Conservation (phyloP, 2,113 vertebrate genomes). For the Tragelaphus scriptus region DNA sequence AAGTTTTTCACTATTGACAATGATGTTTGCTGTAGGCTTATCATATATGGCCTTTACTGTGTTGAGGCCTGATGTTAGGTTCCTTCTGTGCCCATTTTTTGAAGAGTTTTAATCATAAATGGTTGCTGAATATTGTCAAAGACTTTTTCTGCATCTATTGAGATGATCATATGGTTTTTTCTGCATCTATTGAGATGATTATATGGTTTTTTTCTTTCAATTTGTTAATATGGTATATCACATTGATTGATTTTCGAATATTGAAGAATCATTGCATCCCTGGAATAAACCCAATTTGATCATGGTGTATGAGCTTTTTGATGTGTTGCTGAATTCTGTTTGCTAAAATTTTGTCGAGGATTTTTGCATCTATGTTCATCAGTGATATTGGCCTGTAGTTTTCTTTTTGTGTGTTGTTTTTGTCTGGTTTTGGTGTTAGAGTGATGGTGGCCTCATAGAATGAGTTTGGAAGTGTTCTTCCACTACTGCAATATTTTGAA, state of each 20-base stretch:
- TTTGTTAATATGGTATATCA: neutral
- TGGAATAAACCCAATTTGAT: neutral
- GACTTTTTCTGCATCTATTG: neutral
- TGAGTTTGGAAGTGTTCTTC: neutral
- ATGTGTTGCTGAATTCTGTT: neutral
- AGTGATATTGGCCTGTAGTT: neutral
- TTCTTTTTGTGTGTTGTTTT: neutral
- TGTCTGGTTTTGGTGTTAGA: neutral
- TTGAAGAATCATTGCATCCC: neutral
- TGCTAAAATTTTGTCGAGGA: neutral
- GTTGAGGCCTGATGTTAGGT: neutral
- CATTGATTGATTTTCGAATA: neutral
- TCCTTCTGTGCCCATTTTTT: neutral
- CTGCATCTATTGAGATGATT: neutral
- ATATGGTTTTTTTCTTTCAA: neutral
- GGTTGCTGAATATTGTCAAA: neutral
- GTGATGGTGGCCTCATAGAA: neutral
- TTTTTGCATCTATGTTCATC: neutral
- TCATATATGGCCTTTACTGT: neutral
- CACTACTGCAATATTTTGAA: neutral
- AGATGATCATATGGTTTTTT: neutral
- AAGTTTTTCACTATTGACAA: neutral
- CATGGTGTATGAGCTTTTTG: neutral
- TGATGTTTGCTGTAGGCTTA: neutral
- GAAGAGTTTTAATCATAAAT: neutral